Evolutionary conservation across 2,113 vertebrate genomes (phyloP), one percentile per base, ranked within the genome.

Genomic region (Cheilinus undulatus): DNA sequence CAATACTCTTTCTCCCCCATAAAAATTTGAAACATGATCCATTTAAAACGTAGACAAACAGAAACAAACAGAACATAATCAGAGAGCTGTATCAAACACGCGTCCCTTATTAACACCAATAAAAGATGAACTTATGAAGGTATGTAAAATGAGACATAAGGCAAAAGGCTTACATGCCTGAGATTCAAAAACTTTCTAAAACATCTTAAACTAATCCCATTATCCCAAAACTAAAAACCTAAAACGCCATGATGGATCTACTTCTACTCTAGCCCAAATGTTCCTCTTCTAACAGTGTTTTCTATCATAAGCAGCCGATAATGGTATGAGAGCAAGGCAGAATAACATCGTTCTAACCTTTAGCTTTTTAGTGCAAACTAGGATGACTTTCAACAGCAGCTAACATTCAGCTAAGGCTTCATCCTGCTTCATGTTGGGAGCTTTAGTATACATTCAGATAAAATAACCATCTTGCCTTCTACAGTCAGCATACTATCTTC

Each of bases 331-430:
- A 64, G 38, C 34, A 64, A 63, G 40, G 58, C 26, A 24, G 14
- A 57, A 48, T 50, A n/a, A n/a, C n/a, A 58, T 56, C n/a, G 27
- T 38, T 17, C 32, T 19, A 0, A 42, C 17, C 40, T 17, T 64
- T 65, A 70, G 54, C 42, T 48, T 79, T 78, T 72, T 76, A 64
- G 73, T 88, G 82, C 78, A 90, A 85, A 78, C 53, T 26, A 63
- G 13, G 28, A 52, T 28, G 45, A 48, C 3, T 23, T 78, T 60
- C 32, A 64, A 67, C 72, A 76, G 50, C 51, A 57, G n/a, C 46
- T 45, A 15, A 52, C 13, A 14, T 34, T 69, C 19, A 50, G 40
- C 69, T 57, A 76, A 70, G 49, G 56, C 59, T 23, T 74, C 68
- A 64, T 68, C 17, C 54, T 22, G 45, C 65, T 68, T 52, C 12